These are phyloP conservation scores for Podotricha telesiphe DNA, from an alignment of 2,888 invertebrate genomes.

Conservation along the genomic window DNA sequence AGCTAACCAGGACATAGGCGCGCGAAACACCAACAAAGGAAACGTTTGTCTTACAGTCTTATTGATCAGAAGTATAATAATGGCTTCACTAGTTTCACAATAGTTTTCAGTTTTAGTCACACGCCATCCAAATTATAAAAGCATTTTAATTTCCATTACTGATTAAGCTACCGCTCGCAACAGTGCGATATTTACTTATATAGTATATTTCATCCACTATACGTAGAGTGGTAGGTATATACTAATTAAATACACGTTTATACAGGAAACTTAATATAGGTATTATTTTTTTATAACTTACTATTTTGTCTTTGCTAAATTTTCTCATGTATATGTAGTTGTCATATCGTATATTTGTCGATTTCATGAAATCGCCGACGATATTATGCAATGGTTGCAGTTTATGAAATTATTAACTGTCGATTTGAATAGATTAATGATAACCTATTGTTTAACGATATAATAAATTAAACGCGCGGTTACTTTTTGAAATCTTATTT, in stretches of 20 bases:
- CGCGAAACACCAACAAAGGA: conserved; percentile 22
- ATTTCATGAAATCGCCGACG: too few relatives aligned
- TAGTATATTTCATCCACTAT: conserved; percentile 32
- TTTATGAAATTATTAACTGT: too few relatives aligned
- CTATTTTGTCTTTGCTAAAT: too few relatives aligned
- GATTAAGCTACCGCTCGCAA: conserved; percentile 8
- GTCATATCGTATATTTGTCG: too few relatives aligned
- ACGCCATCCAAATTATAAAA: not conserved
- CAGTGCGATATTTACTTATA: conserved; percentile 32
- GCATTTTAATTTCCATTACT: conserved; percentile 22
- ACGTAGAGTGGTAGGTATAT: conserved; percentile 26
- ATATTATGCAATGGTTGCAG: too few relatives aligned
- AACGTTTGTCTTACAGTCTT: conserved; percentile 22
- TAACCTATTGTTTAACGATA: too few relatives aligned
- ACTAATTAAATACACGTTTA: conserved; percentile 25
- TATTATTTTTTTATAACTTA: not conserved
- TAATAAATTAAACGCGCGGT: too few relatives aligned
- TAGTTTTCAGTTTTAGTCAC: not conserved
- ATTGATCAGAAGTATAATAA: conserved; percentile 17
- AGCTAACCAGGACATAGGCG: conserved; percentile 16
- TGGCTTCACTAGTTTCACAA: not conserved
- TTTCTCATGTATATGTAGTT: too few relatives aligned
- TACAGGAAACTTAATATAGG: not conserved
- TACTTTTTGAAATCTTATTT: too few relatives aligned
- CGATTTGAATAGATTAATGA: too few relatives aligned